Evolutionary conservation across 2,888 invertebrate genomes (phyloP).

Genomic region (Ophioninae sp.): DNA sequence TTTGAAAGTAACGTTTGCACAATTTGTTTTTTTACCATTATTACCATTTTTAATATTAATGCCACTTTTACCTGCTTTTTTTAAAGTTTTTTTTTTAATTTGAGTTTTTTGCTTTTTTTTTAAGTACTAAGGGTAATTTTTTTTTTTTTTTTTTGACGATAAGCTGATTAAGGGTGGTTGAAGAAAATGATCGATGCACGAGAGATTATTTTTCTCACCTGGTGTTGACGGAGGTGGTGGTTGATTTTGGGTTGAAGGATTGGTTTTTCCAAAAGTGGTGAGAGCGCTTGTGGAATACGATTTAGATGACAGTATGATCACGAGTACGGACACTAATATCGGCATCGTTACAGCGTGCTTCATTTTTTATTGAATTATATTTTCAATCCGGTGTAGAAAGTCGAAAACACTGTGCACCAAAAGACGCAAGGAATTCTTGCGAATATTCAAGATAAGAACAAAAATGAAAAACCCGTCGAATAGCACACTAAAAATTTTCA

Average conservation of each 20-base stretch:
- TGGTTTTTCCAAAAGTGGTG: conserved; percentile 87
- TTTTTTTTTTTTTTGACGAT: too few species aligned
- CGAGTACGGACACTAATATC: conserved; percentile 50
- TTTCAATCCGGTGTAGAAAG: conserved; percentile 23
- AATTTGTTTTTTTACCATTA: too few species aligned
- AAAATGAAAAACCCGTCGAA: conserved; percentile 2
- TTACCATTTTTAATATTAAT: too few species aligned
- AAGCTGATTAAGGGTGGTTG: not conserved
- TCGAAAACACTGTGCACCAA: conserved; percentile 24
- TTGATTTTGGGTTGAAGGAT: conserved; percentile 82
- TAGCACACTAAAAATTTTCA: conserved; percentile 20
- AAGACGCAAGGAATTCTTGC: not conserved
- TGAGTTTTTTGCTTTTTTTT: too few species aligned
- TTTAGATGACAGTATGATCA: conserved; percentile 72
- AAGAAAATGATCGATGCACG: not conserved
- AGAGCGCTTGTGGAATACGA: conserved; percentile 84
- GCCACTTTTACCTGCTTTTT: too few species aligned
- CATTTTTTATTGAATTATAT: conserved; percentile 51
- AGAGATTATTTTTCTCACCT: conserved; percentile 78
- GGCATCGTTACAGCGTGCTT: conserved; percentile 51
- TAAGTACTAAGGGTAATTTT: too few species aligned
- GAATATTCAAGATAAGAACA: conserved; percentile 11
- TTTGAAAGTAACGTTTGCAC: too few species aligned
- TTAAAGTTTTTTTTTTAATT: too few species aligned
- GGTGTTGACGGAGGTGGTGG: conserved; percentile 83